phyloP scores from a whole-genome alignment of 2,888 invertebrate species.

The Agapostemon virescens region DNA sequence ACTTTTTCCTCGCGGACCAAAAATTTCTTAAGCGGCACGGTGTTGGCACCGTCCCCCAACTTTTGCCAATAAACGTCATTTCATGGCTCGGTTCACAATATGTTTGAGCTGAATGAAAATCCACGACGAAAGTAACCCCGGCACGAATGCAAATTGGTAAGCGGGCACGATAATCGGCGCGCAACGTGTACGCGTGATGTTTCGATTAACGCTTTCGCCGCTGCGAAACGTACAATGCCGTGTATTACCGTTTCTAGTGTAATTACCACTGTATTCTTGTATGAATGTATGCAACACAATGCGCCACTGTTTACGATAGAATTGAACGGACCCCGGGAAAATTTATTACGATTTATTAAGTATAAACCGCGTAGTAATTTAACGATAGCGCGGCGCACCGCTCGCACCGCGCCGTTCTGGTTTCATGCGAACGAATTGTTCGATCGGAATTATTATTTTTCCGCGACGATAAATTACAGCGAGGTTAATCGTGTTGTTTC shows the following conservation, averaged over 20 bases:
- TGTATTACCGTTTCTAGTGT: slow-evolving; percentile 55
- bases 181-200: slow-evolving; percentile 33
- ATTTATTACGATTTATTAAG: slow-evolving; percentile 63
- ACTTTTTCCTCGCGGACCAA: background rate
- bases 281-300: slow-evolving; percentile 54
- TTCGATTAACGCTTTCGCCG: slow-evolving; percentile 51
- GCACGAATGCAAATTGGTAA: slow-evolving; percentile 42
- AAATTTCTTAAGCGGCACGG: background rate
- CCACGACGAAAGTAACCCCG: slow-evolving; percentile 41
- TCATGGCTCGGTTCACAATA: slow-evolving; percentile 21
- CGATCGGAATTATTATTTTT: slow-evolving; percentile 19
- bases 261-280: slow-evolving; percentile 50
- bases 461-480: slow-evolving; percentile 14
- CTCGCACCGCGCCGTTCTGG: background rate
- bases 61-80: slow-evolving; percentile 35
- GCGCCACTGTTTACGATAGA: slow-evolving; percentile 44
- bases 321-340: slow-evolving; percentile 39
- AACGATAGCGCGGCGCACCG: slow-evolving; percentile 21
- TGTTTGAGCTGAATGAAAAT: slow-evolving; percentile 40
- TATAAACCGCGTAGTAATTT: slow-evolving; percentile 41
- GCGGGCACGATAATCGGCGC: slow-evolving; percentile 45
- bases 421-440: background rate
- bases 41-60: background rate
- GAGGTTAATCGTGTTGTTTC: background rate
- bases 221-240: slow-evolving; percentile 50